phyloP scores from a whole-genome alignment of 2,797 vertebrate genomes.

The Amphiprion clarkii region DNA sequence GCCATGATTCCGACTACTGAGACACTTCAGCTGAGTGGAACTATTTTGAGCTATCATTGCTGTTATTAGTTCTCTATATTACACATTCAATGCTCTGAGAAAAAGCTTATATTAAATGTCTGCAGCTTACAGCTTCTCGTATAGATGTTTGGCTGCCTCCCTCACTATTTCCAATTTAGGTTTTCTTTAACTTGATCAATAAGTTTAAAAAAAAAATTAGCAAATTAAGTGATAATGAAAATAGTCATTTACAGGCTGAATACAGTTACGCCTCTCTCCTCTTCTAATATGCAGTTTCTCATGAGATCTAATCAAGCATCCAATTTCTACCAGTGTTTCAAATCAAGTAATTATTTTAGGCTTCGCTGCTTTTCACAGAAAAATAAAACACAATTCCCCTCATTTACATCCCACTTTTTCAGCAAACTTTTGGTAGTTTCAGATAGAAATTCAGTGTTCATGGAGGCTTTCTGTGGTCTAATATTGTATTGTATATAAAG shows the following conservation, averaged over 20 bases:
- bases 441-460: not conserved
- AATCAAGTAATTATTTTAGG: conserved; percentile 36
- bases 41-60: no score
- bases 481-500: conserved; percentile 17
- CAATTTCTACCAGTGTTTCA: conserved; percentile 21
- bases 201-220: conserved; percentile 16
- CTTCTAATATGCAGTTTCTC: conserved; percentile 26
- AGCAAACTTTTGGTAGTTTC: conserved; percentile 1
- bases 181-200: not conserved
- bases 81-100: no score
- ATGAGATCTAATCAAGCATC: conserved; percentile 52
- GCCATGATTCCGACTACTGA: no score
- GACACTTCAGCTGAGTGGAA: no score
- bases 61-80: not conserved
- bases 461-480: not conserved
- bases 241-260: conserved; percentile 3
- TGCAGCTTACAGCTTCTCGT: no score
- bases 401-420: conserved; percentile 1
- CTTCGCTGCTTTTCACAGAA: conserved; percentile 6
- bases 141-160: no score
- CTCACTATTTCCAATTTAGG: no score
- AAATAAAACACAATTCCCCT: conserved; percentile 5
- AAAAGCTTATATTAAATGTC: no score
- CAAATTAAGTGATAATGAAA: conserved; percentile 6
- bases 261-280: conserved; percentile 16